phyloP scores from a whole-genome alignment of 2,888 invertebrate genomes.

The Drosophila recens region DNA sequence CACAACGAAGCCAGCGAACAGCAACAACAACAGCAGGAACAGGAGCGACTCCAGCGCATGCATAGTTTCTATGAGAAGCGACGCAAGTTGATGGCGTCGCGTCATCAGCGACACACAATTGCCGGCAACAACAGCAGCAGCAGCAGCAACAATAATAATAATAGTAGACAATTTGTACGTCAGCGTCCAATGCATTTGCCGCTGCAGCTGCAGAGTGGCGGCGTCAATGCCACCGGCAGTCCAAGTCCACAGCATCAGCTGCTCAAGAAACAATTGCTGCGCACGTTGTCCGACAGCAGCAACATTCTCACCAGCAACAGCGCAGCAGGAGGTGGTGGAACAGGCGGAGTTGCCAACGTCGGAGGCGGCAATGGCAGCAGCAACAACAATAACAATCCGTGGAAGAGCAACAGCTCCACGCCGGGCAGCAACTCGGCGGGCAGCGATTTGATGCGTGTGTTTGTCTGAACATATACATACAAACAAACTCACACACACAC shows the following conservation, averaged over 20 bases:
- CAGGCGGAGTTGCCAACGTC: slow-evolving; percentile 15
- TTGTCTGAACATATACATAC: slow-evolving; percentile 61
- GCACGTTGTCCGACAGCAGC: slow-evolving; percentile 77
- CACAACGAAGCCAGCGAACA: slow-evolving; percentile 35
- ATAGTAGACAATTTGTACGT: slow-evolving; percentile 50
- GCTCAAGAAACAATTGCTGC: slow-evolving; percentile 75
- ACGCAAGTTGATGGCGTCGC: slow-evolving; percentile 62
- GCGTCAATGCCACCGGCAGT: slow-evolving; percentile 47
- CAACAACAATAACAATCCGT: slow-evolving; percentile 53
- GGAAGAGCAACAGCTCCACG: slow-evolving; percentile 69
- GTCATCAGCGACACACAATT: slow-evolving; percentile 29
- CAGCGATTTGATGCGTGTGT: slow-evolving; percentile 79
- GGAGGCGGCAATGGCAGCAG: slow-evolving; percentile 37
- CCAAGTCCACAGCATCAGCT: slow-evolving; percentile 64
- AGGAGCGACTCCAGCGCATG: slow-evolving; percentile 64
- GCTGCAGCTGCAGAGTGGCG: slow-evolving; percentile 46
- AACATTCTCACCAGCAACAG: slow-evolving; percentile 57
- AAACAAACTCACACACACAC: background rate
- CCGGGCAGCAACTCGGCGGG: slow-evolving; percentile 62
- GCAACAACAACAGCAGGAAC: slow-evolving; percentile 25
- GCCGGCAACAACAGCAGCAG: slow-evolving; percentile 28
- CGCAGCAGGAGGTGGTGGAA: slow-evolving; percentile 31
- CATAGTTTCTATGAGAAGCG: slow-evolving; percentile 79
- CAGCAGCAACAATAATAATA: slow-evolving; percentile 3
- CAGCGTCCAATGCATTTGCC: slow-evolving; percentile 69